phyloP scores from a whole-genome alignment of 2,797 vertebrate genomes.

The Tolypeutes matacus region DNA sequence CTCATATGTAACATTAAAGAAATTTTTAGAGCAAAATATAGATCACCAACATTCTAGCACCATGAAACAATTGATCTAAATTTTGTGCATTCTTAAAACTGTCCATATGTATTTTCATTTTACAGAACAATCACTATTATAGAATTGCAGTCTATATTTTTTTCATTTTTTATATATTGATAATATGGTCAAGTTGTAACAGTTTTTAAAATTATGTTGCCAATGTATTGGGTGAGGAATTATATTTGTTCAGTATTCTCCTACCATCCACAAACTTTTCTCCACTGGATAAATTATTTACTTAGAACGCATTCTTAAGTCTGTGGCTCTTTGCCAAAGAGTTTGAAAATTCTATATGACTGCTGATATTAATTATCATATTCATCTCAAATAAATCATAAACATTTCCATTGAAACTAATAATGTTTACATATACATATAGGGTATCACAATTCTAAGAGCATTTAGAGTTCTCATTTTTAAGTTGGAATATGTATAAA shows the following conservation, averaged over 20 bases:
- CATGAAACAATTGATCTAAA: not conserved
- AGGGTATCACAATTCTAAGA: not conserved
- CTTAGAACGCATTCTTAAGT: not conserved
- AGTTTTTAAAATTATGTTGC: constrained; percentile 4
- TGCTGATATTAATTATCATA: not conserved
- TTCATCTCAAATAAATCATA: constrained; percentile 33
- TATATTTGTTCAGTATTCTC: not conserved
- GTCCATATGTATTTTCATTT: not conserved
- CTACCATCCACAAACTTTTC: not conserved
- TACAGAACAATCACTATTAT: not conserved
- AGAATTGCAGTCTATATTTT: not conserved
- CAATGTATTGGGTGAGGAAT: not conserved
- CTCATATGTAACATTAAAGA: constrained; percentile 38
- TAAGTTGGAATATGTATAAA: constrained; percentile 36
- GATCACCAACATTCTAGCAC: not conserved
- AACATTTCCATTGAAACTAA: not conserved
- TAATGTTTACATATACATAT: not conserved
- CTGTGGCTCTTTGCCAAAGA: not conserved
- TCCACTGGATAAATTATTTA: not conserved
- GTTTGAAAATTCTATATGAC: not conserved
- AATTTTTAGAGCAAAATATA: constrained; percentile 37
- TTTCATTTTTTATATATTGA: not conserved
- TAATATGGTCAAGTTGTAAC: not conserved
- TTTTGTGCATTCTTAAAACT: constrained; percentile 10
- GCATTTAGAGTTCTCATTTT: not conserved